A percentile compares a stretch with the other conserved stretches of the same genome.
Conservation (phyloP, 2,113 vertebrate species). For the Sula dactylatra region DNA sequence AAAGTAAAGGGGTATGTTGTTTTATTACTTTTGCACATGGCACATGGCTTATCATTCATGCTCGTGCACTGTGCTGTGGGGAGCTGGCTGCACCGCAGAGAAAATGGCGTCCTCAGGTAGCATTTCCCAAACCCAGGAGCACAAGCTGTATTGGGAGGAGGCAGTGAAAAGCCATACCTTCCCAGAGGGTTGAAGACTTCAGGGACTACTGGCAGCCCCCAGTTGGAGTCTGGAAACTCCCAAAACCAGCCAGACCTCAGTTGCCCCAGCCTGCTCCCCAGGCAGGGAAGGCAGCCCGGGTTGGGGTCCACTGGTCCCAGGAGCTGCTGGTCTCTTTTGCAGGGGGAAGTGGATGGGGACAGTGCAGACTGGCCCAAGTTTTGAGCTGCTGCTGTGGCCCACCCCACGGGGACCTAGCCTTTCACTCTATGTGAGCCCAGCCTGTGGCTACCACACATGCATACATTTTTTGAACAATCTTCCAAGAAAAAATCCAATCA, state of each 20-base stretch:
- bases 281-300: not conserved
- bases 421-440: not conserved
- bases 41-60: rapidly evolving
- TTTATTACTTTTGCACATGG: not conserved
- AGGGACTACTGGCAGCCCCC: not conserved
- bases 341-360: not conserved
- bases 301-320: not conserved
- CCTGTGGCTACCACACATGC: not conserved
- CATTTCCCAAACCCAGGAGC: not conserved
- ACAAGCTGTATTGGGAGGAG: not conserved
- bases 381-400: not conserved
- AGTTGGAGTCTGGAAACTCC: not conserved
- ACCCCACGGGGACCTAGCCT: not conserved
- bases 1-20: not conserved
- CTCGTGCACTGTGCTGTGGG: rapidly evolving
- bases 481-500: not conserved
- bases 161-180: not conserved
- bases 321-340: not conserved
- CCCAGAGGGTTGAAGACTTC: not conserved
- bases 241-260: not conserved
- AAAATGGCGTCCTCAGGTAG: not conserved
- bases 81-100: rapidly evolving
- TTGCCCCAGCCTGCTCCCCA: not conserved
- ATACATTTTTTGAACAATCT: not conserved
- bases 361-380: not conserved